Evolutionary conservation across 2,888 invertebrate species (phyloP).

Genomic region (Saturnia japonica): DNA sequence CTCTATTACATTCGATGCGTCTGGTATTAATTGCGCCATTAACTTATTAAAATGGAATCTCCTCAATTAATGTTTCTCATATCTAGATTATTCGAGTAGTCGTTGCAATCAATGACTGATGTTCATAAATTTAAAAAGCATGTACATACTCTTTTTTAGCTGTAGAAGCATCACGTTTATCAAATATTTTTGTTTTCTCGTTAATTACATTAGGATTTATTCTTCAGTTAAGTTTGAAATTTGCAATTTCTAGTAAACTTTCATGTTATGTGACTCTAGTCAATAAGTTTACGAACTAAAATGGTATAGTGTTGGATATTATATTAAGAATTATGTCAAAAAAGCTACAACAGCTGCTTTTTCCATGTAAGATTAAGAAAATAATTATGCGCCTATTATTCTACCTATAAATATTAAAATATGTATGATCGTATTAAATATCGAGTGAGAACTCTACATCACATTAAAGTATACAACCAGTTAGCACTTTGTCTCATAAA

Average conservation of each 20-base stretch:
- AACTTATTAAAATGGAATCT: constrained; percentile 46
- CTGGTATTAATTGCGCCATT: constrained; percentile 49
- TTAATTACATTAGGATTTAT: neutral
- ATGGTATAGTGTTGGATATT: neutral
- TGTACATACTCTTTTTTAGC: neutral
- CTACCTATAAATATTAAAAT: no score
- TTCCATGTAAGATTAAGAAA: no score
- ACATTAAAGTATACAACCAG: no score
- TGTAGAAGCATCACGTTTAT: neutral
- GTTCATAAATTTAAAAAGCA: neutral
- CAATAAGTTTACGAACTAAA: neutral
- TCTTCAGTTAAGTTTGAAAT: neutral
- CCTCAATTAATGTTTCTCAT: constrained; percentile 39
- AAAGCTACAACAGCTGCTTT: neutral
- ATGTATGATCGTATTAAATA: no score
- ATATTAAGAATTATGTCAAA: neutral
- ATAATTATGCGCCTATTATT: no score
- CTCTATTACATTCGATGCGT: constrained; percentile 38
- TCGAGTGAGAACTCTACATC: no score
- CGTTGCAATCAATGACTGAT: neutral
- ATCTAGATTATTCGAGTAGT: neutral
- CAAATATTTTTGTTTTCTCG: neutral
- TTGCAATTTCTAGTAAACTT: neutral
- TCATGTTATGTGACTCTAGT: neutral
- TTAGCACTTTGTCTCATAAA: no score